Conservation (phyloP, 2,888 invertebrate genomes). For the Drosophila ustulata region DNA sequence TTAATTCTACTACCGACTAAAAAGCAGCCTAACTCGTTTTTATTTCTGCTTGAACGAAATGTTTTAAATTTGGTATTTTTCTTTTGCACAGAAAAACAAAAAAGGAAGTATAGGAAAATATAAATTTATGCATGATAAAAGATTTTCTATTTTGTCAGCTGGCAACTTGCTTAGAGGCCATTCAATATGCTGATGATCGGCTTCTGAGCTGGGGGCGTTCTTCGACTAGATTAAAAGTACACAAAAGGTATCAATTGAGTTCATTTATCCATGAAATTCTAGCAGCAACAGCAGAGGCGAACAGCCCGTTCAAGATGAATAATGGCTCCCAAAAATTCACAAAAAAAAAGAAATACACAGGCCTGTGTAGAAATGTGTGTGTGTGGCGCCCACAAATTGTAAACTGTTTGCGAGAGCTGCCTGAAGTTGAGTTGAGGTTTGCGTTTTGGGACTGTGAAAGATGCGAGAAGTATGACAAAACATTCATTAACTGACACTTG, state of each 20-base stretch:
- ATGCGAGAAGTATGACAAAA: slow-evolving; percentile 63
- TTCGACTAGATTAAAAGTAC: slow-evolving; percentile 63
- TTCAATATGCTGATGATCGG: slow-evolving; percentile 14
- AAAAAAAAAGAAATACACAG: slow-evolving; percentile 22
- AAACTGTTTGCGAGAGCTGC: slow-evolving; percentile 31
- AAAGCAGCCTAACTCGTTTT: not conserved
- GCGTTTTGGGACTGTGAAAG: slow-evolving; percentile 43
- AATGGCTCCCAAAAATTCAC: slow-evolving; percentile 40
- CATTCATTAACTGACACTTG: slow-evolving; percentile 73
- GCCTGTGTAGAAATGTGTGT: not conserved
- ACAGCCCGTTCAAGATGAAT: slow-evolving; percentile 54
- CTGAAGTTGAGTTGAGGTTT: slow-evolving; percentile 32
- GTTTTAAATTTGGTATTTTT: slow-evolving; percentile 11
- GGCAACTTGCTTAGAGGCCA: slow-evolving; percentile 14
- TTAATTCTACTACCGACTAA: not conserved
- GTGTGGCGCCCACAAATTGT: slow-evolving; percentile 21
- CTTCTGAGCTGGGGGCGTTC: slow-evolving; percentile 24
- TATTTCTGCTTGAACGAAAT: not conserved
- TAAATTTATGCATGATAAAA: slow-evolving; percentile 17
- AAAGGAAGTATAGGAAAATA: slow-evolving; percentile 10
- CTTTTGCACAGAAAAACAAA: not conserved
- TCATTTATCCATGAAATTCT: slow-evolving; percentile 69
- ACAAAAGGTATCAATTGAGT: slow-evolving; percentile 72
- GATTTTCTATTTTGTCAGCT: slow-evolving; percentile 49
- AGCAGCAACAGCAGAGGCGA: slow-evolving; percentile 28